Evolutionary conservation across 2,113 vertebrate genomes (phyloP).

Genomic region (Camelus bactrianus): DNA sequence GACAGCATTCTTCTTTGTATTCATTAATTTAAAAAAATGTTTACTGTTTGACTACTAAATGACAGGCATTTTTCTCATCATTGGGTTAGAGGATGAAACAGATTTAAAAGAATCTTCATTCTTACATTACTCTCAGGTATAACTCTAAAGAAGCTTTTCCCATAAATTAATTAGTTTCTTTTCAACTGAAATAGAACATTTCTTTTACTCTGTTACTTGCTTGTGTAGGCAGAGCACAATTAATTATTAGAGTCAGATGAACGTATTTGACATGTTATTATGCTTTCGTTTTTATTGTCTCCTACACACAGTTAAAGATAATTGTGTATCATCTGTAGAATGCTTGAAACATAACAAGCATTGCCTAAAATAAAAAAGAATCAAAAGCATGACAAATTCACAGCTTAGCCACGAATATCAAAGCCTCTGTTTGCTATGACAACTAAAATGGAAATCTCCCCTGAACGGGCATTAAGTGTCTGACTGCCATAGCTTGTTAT

Average conservation of each 20-base stretch:
- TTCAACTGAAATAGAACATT: not conserved
- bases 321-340: conserved; percentile 44
- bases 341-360: conserved; percentile 38
- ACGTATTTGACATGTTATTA: conserved; percentile 50
- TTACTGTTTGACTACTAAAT: not conserved
- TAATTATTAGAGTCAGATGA: conserved; percentile 67
- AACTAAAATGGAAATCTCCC: conserved; percentile 45
- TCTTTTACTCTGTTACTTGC: conserved; percentile 33
- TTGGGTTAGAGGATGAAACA: not conserved
- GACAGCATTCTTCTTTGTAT: not conserved
- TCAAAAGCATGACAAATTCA: conserved; percentile 49
- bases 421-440: conserved; percentile 10
- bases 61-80: not conserved
- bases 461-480: conserved; percentile 32
- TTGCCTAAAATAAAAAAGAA: conserved; percentile 14
- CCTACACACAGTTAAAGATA: conserved; percentile 60
- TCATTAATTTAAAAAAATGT: not conserved
- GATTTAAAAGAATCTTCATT: not conserved
- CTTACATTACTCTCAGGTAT: not conserved
- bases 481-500: conserved; percentile 41
- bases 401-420: not conserved
- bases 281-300: conserved; percentile 49
- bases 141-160: not conserved
- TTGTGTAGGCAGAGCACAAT: conserved; percentile 17
- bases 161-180: conserved; percentile 33